These are phyloP conservation scores for Cephus pygmeus DNA, from an alignment of 2,888 invertebrate species.

Conservation along the genomic window DNA sequence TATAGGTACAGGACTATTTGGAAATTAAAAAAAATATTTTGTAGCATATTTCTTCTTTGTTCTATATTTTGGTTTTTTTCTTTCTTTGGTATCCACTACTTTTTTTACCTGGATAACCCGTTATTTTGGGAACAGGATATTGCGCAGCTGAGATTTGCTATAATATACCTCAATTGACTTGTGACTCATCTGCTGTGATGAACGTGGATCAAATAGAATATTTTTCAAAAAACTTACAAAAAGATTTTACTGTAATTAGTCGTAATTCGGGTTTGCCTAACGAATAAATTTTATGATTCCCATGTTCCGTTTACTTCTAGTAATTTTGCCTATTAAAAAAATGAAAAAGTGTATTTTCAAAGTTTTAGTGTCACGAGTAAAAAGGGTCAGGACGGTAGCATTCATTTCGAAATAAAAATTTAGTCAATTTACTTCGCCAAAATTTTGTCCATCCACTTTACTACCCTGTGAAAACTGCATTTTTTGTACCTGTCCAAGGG, in stretches of 20 bases:
- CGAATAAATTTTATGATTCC: background rate
- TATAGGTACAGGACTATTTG: background rate
- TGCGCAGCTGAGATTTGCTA: background rate
- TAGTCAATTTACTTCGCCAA: background rate
- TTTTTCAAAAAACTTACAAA: background rate
- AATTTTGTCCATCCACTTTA: background rate
- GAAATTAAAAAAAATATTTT: background rate
- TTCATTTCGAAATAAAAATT: background rate
- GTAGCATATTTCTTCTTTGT: background rate
- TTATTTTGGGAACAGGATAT: constrained; percentile 9
- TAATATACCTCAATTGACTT: background rate
- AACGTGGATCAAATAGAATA: background rate
- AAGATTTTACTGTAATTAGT: background rate
- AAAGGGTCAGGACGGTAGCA: background rate
- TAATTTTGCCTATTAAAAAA: background rate
- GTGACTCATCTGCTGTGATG: background rate
- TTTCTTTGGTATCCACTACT: background rate
- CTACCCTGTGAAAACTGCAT: background rate
- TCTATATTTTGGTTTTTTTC: background rate
- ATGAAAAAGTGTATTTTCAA: background rate
- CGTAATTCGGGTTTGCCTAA: background rate
- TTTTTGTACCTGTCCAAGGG: background rate
- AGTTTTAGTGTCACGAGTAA: background rate
- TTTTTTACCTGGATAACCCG: constrained; percentile 21
- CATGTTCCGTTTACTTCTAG: background rate